Conservation (phyloP, 2,888 invertebrate species). For the Drosophila suboccidentalis region DNA sequence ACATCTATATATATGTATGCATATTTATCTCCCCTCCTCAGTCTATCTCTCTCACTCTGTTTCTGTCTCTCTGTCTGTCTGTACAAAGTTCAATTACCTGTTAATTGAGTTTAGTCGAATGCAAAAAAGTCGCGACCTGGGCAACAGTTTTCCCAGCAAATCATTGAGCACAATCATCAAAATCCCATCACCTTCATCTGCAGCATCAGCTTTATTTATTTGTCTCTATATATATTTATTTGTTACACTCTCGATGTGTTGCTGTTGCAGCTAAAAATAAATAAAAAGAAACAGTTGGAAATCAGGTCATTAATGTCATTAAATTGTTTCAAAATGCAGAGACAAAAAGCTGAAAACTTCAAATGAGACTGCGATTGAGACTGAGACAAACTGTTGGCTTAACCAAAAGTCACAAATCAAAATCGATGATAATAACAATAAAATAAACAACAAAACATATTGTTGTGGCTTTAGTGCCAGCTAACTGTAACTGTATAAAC, state of each 20-base stretch:
- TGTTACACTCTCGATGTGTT: too few species aligned
- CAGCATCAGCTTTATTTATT: slow-evolving; percentile 13
- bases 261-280: slow-evolving; percentile 38
- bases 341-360: slow-evolving; percentile 1
- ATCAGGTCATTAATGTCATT: slow-evolving; percentile 73
- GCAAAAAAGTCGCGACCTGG: slow-evolving; percentile 72
- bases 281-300: slow-evolving; percentile 20
- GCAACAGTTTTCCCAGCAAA: slow-evolving; percentile 46
- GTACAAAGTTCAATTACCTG: slow-evolving; percentile 75
- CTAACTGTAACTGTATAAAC: slow-evolving; percentile 74
- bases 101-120: slow-evolving; percentile 79
- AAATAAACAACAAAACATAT: slow-evolving; percentile 6
- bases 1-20: slow-evolving; percentile 2
- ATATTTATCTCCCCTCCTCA: not conserved
- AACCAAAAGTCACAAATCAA: slow-evolving; percentile 18
- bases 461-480: slow-evolving; percentile 51
- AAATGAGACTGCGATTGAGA: not conserved
- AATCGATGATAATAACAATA: slow-evolving; percentile 25
- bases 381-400: not conserved
- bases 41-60: slow-evolving; percentile 2
- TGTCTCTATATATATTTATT: not conserved
- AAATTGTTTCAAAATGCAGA: slow-evolving; percentile 71
- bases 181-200: slow-evolving; percentile 66
- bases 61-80: slow-evolving; percentile 6
- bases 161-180: slow-evolving; percentile 59